Base-by-base conservation (phyloP, 2,113 vertebrate species). In the Nettapus auritus region DNA sequence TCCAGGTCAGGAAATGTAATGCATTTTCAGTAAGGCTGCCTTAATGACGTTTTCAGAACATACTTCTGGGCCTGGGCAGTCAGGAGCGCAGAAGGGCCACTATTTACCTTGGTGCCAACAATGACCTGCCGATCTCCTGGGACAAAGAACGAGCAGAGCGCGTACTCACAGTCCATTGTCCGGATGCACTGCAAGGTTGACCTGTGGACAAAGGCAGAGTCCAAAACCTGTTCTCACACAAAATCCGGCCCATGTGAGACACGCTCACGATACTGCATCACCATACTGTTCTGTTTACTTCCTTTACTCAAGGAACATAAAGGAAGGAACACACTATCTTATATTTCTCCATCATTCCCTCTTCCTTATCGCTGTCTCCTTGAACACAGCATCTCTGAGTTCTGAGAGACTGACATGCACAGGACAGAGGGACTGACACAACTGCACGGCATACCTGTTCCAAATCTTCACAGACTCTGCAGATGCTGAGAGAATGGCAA, bases 71-170 rank as follows among this genome's bases (percentile, higher is more conserved):
- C 2, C 31, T 12, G 38, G 55, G 28, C n/a, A 82, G 56, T 5
- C 31, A 57, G n/a, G 28, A 48, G 10, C 1, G 8, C 40, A 64
- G 75, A 62, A 55, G 31, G 42, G 6, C 29, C 33, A 9, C 12
- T 11, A 8, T 5, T 95, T 97, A 99, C 99, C 99, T 99, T 99
- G 5, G 99, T 99, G 77, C 99, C 99, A 84, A 99, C 11, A 70
- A 99, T 98, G 93, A 99, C 98, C 96, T 99, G 99, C 60, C 99
- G 96, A 93, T 99, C 99, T 79, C 99, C 99, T 0, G 99, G 99
- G 15, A 99, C 98, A 11, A 99, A 99, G 46, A 99, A 97, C 0
- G 99, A 99, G 97, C 99, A 99, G 44, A 99, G 98, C 0, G 99
- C 98, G 1, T 99, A 99, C 6, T 99, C 98, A 22, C 99, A 99